phyloP scores from a whole-genome alignment of 2,888 invertebrate species.

The Oscheius sp. region DNA sequence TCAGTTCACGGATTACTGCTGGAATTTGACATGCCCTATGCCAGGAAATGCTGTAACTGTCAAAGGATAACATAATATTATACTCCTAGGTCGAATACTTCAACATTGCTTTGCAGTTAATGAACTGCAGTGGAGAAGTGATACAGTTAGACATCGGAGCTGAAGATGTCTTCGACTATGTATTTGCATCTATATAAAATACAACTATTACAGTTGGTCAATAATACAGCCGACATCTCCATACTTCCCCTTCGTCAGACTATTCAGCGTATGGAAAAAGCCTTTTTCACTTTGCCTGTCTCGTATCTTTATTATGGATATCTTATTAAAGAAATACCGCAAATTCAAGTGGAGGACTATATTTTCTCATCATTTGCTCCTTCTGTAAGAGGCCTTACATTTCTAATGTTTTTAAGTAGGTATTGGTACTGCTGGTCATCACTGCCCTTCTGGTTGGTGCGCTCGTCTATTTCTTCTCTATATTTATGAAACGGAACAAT shows the following conservation, averaged over 20 bases:
- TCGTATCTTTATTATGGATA: constrained; percentile 52
- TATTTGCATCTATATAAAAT: background rate
- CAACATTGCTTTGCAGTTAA: constrained; percentile 43
- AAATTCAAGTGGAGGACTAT: constrained; percentile 50
- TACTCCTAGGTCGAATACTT: constrained; percentile 45
- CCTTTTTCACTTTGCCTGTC: constrained; percentile 50
- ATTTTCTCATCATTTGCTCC: constrained; percentile 45
- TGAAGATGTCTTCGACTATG: constrained; percentile 39
- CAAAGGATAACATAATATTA: too few species aligned
- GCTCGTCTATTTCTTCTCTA: constrained; percentile 35
- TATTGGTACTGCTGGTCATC: constrained; percentile 37
- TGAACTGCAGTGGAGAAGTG: constrained; percentile 49
- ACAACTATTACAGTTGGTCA: background rate
- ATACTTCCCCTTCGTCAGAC: constrained; percentile 47
- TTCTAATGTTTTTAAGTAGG: too few species aligned
- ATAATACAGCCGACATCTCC: constrained; percentile 47
- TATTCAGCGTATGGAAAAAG: constrained; percentile 45
- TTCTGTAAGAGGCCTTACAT: too few species aligned
- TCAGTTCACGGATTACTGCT: constrained; percentile 41
- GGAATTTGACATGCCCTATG: constrained; percentile 48
- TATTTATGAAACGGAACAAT: constrained; percentile 27
- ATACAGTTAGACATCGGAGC: constrained; percentile 49
- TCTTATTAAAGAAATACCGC: constrained; percentile 46
- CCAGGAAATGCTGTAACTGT: constrained; percentile 44
- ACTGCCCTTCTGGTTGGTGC: constrained; percentile 41